Percentiles rank a stretch among this genome's conserved stretches.
phyloP scores from a whole-genome alignment of 2,113 vertebrate species.

The Barbus barbus region DNA sequence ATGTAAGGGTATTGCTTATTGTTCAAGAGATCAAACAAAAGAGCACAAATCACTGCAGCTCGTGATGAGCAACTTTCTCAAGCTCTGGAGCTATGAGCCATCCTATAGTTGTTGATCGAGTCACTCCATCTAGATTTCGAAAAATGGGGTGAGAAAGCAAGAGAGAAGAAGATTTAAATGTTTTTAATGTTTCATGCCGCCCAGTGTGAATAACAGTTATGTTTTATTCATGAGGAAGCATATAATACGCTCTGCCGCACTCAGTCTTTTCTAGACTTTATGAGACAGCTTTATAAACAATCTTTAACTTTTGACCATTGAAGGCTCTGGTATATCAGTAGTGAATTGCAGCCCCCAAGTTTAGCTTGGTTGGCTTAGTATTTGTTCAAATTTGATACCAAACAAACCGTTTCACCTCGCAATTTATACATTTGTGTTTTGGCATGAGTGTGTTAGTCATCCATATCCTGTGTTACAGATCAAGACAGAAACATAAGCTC shows the following conservation, averaged over 20 bases:
- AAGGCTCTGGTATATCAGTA: too few relatives aligned
- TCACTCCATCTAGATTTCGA: not conserved
- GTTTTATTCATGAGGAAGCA: slow-evolving; percentile 48
- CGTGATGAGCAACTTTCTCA: not conserved
- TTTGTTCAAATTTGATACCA: not conserved
- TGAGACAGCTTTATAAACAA: slow-evolving; percentile 9
- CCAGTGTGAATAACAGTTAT: slow-evolving; percentile 13
- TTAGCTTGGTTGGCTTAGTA: not conserved
- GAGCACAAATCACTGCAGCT: not conserved
- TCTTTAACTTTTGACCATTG: slow-evolving; percentile 34
- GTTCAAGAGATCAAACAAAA: slow-evolving; percentile 7
- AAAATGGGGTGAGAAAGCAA: not conserved
- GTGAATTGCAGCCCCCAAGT: not conserved
- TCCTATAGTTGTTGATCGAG: not conserved
- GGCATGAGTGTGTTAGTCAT: not conserved
- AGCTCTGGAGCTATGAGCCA: not conserved
- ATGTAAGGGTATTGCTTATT: not conserved
- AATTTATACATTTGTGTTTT: slow-evolving; percentile 7
- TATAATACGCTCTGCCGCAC: not conserved
- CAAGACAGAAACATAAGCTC: not conserved
- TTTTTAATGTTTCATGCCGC: slow-evolving; percentile 24
- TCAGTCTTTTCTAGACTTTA: not conserved
- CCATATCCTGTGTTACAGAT: not conserved
- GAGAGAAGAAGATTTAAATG: not conserved
- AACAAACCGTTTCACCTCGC: not conserved